These are phyloP conservation scores for Philonicus albiceps DNA, from an alignment of 2,888 invertebrate species.

Conservation along the genomic window DNA sequence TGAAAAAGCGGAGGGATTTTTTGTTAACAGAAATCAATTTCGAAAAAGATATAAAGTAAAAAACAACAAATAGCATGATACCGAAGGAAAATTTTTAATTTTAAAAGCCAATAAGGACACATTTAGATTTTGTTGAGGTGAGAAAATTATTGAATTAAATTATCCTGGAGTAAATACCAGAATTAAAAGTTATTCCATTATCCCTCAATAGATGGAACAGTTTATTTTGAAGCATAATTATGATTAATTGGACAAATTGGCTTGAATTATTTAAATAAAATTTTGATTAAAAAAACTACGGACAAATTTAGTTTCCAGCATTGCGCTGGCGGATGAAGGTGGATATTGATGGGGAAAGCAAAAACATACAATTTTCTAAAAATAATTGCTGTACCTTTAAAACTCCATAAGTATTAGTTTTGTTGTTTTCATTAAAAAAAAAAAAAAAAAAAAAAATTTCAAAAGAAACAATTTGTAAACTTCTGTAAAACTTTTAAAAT, in stretches of 20 bases:
- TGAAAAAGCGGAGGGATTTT: conserved; percentile 65
- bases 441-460: too few species aligned
- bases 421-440: too few species aligned
- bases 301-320: neutral
- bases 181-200: neutral
- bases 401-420: too few species aligned
- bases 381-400: neutral
- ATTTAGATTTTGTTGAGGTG: neutral
- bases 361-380: neutral
- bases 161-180: neutral
- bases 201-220: neutral
- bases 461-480: too few species aligned
- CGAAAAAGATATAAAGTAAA: neutral
- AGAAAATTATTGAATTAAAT: neutral
- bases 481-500: too few species aligned
- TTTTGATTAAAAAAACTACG: neutral
- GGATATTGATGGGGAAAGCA: neutral
- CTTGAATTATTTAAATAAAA: neutral
- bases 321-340: neutral
- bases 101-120: conserved; percentile 4
- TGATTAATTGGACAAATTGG: neutral
- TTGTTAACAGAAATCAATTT: conserved; percentile 4
- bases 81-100: neutral
- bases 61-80: neutral
- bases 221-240: neutral